Percentiles rank a stretch among this genome's conserved stretches.
Evolutionary conservation across 2,888 invertebrate species (phyloP).

Genomic region (Cantharis rustica): DNA sequence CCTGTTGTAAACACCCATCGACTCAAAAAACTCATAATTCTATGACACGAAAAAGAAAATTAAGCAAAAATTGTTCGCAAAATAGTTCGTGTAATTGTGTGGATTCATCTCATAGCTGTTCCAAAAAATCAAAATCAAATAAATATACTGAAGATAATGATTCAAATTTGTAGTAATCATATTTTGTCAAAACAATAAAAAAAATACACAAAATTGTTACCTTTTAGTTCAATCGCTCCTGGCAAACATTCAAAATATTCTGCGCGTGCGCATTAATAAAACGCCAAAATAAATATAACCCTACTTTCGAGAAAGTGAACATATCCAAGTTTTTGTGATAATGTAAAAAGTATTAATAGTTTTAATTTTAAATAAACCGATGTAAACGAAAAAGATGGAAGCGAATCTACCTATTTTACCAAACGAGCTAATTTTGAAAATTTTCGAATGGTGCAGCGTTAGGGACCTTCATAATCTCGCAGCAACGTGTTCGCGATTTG

Average conservation of each 20-base stretch:
- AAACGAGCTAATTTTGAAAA: conserved; percentile 58
- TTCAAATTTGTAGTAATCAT: neutral
- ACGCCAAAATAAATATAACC: neutral
- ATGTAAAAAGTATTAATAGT: neutral
- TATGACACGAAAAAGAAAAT: neutral
- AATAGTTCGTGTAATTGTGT: neutral
- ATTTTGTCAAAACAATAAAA: neutral
- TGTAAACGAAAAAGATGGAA: neutral
- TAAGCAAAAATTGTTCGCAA: neutral
- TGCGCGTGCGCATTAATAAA: neutral
- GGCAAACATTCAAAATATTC: too few species aligned
- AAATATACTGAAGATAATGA: neutral
- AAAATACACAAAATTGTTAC: neutral
- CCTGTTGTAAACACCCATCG: neutral
- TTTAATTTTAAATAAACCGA: neutral
- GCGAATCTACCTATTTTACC: conserved; percentile 45
- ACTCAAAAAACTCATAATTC: neutral
- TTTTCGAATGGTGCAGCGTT: conserved; percentile 60
- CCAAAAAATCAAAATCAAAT: neutral
- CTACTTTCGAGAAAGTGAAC: neutral
- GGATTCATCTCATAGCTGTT: neutral
- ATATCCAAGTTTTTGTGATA: neutral
- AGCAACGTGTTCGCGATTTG: conserved; percentile 57
- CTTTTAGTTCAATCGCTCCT: neutral
- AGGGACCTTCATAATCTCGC: conserved; percentile 59